Evolutionary conservation across 2,113 vertebrate genomes (phyloP), one percentile per base, ranked within the genome.

Genomic region (Etheostoma spectabile): DNA sequence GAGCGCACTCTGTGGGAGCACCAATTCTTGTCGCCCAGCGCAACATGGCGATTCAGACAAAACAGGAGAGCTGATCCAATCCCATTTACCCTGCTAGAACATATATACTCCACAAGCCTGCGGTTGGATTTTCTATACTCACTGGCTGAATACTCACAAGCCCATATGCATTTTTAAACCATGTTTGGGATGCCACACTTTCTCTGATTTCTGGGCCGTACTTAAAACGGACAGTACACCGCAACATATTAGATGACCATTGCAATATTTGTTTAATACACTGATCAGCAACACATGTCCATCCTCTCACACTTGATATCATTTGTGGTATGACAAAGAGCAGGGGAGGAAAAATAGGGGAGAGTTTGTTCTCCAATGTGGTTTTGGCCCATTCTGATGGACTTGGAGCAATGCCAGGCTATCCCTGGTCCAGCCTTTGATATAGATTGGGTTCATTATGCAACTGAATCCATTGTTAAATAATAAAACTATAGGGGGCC

Each of bases 241-340:
- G 12, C 89, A 92, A 89, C 91, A 86, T 91, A 91, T 93, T 89
- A 87, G 79, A 86, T 93, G 86, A 90, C 87, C 81, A 65, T 79
- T 74, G 87, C 83, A 64, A 89, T 91, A 88, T 91, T 90, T 89
- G 74, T 88, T 81, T 89, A 89, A 91, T 91, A 90, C 73, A 60
- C 84, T 93, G 93, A 95, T 95, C 91, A 93, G 89, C 90, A 93
- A 89, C 93, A 94, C 92, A 93, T 94, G 93, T 85, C 83, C 65
- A 55, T 83, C 76, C 88, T 85, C 93, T 93, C 93, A 89, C 89
- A 94, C 87, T 91, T 84, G 79, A 90, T 92, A 88, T 91, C 74
- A 67, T 92, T 85, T 86, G 86, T 82, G 90, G 88, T 86, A 81
- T 92, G 89, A 93, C 86, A 91, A 92, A 93, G 82, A 94, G 87